Base-by-base conservation (phyloP, 2,888 invertebrate species). In the Trichogramma evanescens region DNA sequence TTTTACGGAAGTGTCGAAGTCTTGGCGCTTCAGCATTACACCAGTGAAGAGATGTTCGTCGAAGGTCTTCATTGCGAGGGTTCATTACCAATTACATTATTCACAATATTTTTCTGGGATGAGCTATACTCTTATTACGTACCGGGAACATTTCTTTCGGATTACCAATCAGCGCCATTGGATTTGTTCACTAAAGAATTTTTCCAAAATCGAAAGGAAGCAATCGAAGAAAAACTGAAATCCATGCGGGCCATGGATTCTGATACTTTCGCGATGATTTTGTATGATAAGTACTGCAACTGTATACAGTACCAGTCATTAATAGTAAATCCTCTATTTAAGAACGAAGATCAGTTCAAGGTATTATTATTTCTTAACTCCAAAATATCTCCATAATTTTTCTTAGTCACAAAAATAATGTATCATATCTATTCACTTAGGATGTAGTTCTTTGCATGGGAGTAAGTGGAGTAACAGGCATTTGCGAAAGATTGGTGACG, bases 71-170 rank as follows among this genome's bases (percentile, higher is more conserved):
- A 91, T 73, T 88, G 86, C 71, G 91, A 91, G 75, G 88, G 89
- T 2, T 78, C 82, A 1, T 81, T 87, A 10, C 80, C 88, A 5
- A 79, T 80, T 4, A 82, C 84, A 0, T 73, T 91, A 59, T 88
- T 88, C 74, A 81, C 80, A 45, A 77, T 89, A 0, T 76, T 89
- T 6, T 90, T 93, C 76, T 93, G 92, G 91, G 88, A 92, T 66
- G 84, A 91, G 3, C 84, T 94, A 52, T 89, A 85, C 69, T 73
- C 78, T 59, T 66, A 74, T 8, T 80, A 82, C 64, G 78, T 86
- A 9, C 80, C 81, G 54, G 88, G 89, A 62, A 80, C 84, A 8
- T 93, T 89, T 75, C 79, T 89, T 50, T 83, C 83, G 1, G 77
- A 79, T 4, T 85, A 84, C 72, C 91, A 92, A 74, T 71, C 76